phyloP scores from a whole-genome alignment of 2,113 vertebrate species.

The Meriones unguiculatus region DNA sequence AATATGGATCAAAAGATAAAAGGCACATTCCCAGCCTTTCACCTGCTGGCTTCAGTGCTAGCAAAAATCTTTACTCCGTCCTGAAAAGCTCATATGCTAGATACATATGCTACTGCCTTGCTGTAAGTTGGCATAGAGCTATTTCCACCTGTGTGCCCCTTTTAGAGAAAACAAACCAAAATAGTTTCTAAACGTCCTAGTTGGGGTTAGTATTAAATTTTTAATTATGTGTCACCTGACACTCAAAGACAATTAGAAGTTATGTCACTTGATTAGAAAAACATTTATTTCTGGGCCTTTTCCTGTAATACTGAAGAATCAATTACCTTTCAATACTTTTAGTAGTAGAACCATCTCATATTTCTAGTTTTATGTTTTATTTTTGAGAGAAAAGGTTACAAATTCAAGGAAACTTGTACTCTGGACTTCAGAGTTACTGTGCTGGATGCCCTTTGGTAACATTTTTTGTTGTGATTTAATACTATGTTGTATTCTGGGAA shows the following conservation, averaged over 20 bases:
- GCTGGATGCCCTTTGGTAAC: background rate
- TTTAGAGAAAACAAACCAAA: background rate
- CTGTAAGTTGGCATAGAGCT: background rate
- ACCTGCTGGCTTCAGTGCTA: background rate
- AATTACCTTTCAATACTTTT: background rate
- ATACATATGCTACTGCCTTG: background rate
- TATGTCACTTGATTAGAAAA: slow-evolving; percentile 13
- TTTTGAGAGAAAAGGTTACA: slow-evolving; percentile 44
- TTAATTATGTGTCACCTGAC: background rate
- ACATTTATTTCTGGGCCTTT: background rate
- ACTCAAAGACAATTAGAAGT: slow-evolving; percentile 2
- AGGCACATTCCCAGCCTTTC: background rate
- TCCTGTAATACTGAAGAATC: slow-evolving; percentile 33
- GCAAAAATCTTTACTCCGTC: background rate
- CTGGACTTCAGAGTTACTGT: background rate
- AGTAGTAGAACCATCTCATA: background rate
- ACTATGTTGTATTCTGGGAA: background rate
- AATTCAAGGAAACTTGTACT: background rate
- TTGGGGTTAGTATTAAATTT: background rate
- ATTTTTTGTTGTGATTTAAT: slow-evolving; percentile 13
- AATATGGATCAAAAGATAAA: background rate
- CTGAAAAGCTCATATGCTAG: background rate
- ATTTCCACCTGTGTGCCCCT: background rate
- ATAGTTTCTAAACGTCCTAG: background rate
- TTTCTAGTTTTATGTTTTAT: background rate